phyloP scores from a whole-genome alignment of 2,113 vertebrate species.

The Datnioides undecimradiatus region DNA sequence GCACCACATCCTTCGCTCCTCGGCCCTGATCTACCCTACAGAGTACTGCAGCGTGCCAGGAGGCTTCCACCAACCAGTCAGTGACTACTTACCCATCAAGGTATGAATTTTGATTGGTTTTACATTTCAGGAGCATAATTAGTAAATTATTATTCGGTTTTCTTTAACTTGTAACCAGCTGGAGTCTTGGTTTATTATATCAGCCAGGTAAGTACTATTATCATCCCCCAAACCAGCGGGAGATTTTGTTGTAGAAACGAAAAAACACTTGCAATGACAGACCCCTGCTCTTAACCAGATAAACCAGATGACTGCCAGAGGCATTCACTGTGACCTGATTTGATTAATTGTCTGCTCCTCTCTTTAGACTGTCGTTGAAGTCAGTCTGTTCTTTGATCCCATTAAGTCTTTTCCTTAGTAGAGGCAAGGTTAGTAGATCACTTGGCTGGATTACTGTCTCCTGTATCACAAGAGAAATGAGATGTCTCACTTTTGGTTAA shows the following conservation, averaged over 20 bases:
- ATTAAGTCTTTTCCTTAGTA: constrained; percentile 42
- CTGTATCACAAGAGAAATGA: background rate
- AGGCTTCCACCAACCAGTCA: constrained; percentile 91
- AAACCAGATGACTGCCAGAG: constrained; percentile 3
- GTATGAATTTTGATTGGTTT: constrained; percentile 68
- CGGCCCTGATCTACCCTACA: constrained; percentile 95
- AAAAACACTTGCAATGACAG: background rate
- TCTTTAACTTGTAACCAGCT: background rate
- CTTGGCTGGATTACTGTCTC: constrained; percentile 45
- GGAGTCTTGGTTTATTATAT: background rate
- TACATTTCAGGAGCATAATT: background rate
- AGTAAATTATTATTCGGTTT: too few species aligned
- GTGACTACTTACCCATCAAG: constrained; percentile 97
- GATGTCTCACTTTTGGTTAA: constrained; percentile 10
- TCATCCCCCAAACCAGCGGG: background rate
- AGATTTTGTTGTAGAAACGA: too few species aligned
- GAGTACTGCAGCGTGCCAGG: constrained; percentile 99
- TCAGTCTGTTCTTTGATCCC: constrained; percentile 37
- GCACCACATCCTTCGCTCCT: constrained; percentile 95
- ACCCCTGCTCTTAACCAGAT: background rate
- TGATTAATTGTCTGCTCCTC: constrained; percentile 16
- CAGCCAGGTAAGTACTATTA: background rate
- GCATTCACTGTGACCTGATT: constrained; percentile 17
- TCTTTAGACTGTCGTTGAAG: constrained; percentile 25
- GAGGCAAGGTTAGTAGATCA: constrained; percentile 22